These are phyloP conservation scores for Thecocarcelia acutangulata DNA, from an alignment of 2,888 invertebrate species.

Conservation along the genomic window DNA sequence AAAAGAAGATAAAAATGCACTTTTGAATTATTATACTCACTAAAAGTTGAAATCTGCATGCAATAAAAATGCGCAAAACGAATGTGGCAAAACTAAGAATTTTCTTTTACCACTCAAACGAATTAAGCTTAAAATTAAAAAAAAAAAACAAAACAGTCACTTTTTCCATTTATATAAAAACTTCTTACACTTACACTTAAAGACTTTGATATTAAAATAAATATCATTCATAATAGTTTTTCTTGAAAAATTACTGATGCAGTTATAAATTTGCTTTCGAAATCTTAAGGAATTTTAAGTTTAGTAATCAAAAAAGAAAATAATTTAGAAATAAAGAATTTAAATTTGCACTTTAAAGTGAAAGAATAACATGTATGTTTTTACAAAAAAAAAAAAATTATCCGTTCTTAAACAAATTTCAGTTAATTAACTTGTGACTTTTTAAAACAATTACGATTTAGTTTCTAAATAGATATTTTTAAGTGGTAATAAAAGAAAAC, in stretches of 20 bases:
- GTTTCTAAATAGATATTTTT: background rate
- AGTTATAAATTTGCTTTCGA: conserved; percentile 58
- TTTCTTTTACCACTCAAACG: background rate
- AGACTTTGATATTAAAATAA: conserved; percentile 39
- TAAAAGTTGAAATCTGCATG: too few relatives aligned
- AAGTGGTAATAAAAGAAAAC: conserved; percentile 18
- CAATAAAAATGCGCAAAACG: too few relatives aligned
- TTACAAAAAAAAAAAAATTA: conserved; percentile 25
- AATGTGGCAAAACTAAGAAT: too few relatives aligned
- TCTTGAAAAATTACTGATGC: conserved; percentile 51
- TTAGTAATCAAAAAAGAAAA: conserved; percentile 28
- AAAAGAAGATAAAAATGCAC: too few relatives aligned
- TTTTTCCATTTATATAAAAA: conserved; percentile 30
- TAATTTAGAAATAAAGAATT: conserved; percentile 21
- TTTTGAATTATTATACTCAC: too few relatives aligned
- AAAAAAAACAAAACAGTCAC: conserved; percentile 18
- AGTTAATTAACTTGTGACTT: conserved; percentile 49
- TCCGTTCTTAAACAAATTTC: conserved; percentile 52
- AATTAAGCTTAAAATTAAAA: too few relatives aligned
- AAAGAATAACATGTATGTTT: conserved; percentile 33
- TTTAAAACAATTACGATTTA: conserved; percentile 56
- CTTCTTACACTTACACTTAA: conserved; percentile 17
- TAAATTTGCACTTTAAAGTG: conserved; percentile 48
- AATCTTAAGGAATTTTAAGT: conserved; percentile 33
- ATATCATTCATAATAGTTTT: conserved; percentile 11